A percentile compares a stretch with the other conserved stretches of the same genome.
Conservation (phyloP, 2,113 vertebrate genomes). For the Datnioides undecimradiatus region DNA sequence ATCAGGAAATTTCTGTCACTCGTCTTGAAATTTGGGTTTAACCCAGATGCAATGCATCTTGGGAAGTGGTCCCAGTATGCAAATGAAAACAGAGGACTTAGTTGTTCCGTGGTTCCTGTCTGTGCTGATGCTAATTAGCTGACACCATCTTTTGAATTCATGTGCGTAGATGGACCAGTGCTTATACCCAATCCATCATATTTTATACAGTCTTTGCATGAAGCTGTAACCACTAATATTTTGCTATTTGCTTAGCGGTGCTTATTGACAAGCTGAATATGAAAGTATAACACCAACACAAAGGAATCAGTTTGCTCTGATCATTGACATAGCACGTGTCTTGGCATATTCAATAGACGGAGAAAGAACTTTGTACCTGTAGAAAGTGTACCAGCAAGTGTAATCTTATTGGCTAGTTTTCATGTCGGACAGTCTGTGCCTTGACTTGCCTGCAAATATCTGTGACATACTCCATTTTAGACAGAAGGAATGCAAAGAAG, state of each 20-base stretch:
- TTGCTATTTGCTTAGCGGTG: no score
- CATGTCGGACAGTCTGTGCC: not conserved
- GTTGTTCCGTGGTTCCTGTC: not conserved
- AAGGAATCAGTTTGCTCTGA: no score
- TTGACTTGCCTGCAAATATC: conserved; percentile 9
- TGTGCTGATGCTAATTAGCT: not conserved
- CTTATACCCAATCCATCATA: not conserved
- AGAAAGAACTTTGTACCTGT: conserved; percentile 4
- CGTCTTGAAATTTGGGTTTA: conserved; percentile 1
- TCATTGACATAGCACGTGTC: not conserved
- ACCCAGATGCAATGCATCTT: not conserved
- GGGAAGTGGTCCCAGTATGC: not conserved
- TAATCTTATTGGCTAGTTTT: not conserved
- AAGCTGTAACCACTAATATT: no score
- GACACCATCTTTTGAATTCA: not conserved
- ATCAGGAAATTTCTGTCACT: conserved; percentile 10
- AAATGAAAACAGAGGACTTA: not conserved
- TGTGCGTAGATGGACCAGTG: not conserved
- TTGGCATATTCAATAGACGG: not conserved
- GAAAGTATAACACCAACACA: not conserved
- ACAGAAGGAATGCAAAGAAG: not conserved
- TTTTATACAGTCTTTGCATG: not conserved
- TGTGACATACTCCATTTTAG: no score
- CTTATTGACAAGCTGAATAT: not conserved
- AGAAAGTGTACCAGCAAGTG: not conserved